phyloP scores from a whole-genome alignment of 2,888 invertebrate genomes.

The Eupeodes latifasciatus region DNA sequence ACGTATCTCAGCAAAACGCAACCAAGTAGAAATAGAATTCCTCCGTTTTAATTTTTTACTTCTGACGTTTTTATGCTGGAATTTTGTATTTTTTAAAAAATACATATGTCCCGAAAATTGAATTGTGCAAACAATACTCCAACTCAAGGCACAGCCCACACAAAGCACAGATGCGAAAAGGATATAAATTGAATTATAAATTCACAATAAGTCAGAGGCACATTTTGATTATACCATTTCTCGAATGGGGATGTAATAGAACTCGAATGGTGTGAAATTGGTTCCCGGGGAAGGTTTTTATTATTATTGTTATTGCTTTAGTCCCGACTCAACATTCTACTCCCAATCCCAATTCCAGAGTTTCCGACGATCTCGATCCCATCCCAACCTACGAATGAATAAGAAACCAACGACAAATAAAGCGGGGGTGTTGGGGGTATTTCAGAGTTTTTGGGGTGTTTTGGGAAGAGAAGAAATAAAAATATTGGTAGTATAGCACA shows the following conservation, averaged over 20 bases:
- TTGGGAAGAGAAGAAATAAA: constrained; percentile 34
- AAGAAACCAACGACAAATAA: constrained; percentile 24
- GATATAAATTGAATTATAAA: constrained; percentile 77
- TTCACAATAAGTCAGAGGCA: constrained; percentile 76
- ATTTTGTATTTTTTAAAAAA: background rate
- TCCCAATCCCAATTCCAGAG: background rate
- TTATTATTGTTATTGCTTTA: constrained; percentile 74
- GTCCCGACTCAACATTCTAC: constrained; percentile 4
- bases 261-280: constrained; percentile 76
- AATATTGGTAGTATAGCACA: constrained; percentile 65
- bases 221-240: constrained; percentile 75
- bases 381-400: constrained; percentile 3
- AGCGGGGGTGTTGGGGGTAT: background rate
- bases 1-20: constrained; percentile 61
- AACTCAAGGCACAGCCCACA: constrained; percentile 32
- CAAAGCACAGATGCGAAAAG: constrained; percentile 73
- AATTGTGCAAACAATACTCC: constrained; percentile 50
- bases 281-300: constrained; percentile 73
- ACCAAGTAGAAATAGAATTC: constrained; percentile 44
- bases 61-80: background rate
- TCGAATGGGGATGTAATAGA: constrained; percentile 75
- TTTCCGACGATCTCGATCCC: background rate
- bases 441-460: too few relatives aligned
- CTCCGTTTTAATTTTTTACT: constrained; percentile 32
- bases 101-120: constrained; percentile 41